These are phyloP conservation scores for Gastrophryne carolinensis DNA, from an alignment of 2,797 vertebrate species.

Conservation along the genomic window DNA sequence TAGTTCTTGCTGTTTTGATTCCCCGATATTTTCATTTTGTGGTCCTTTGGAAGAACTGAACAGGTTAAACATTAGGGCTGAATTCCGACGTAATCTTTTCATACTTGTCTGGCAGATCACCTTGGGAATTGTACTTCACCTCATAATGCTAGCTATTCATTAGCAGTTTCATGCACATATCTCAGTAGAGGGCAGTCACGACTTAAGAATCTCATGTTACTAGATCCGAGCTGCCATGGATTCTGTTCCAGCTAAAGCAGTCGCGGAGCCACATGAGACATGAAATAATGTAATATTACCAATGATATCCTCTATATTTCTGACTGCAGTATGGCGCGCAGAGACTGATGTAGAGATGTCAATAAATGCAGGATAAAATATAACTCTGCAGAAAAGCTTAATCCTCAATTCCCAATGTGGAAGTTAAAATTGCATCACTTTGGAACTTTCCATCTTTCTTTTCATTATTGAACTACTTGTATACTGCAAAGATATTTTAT, in stretches of 20 bases:
- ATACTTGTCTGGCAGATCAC: neutral
- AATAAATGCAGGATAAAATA: neutral
- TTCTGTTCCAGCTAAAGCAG: neutral
- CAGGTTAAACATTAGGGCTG: too few relatives aligned
- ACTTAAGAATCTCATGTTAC: constrained; percentile 77
- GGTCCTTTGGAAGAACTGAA: too few relatives aligned
- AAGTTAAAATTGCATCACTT: neutral
- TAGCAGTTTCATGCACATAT: constrained; percentile 68
- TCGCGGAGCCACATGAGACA: neutral
- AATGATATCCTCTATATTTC: neutral
- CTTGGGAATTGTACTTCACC: neutral
- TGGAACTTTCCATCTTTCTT: neutral
- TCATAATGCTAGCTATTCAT: constrained; percentile 34
- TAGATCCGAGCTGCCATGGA: constrained; percentile 50
- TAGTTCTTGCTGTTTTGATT: too few relatives aligned
- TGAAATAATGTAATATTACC: constrained; percentile 13
- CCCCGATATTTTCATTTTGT: too few relatives aligned
- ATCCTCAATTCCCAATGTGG: neutral
- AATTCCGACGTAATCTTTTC: neutral
- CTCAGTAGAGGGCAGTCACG: constrained; percentile 88
- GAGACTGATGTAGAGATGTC: neutral
- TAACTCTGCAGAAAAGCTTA: neutral
- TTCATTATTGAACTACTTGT: neutral
- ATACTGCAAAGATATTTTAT: neutral
- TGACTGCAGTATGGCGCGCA: neutral